phyloP scores from a whole-genome alignment of 2,888 invertebrate genomes.

The Camptogramma bilineatum region DNA sequence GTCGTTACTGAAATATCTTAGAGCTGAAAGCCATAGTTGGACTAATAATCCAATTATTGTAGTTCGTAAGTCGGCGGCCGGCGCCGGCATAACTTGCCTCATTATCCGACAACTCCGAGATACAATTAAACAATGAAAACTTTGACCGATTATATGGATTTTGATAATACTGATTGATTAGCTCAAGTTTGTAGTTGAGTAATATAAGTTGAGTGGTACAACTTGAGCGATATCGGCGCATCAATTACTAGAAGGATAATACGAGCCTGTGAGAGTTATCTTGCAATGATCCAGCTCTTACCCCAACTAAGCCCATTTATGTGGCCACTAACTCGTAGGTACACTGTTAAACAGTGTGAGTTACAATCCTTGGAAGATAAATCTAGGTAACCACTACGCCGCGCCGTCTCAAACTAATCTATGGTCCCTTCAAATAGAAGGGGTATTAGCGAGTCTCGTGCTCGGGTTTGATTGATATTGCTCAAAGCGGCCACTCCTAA shows the following conservation, averaged over 20 bases:
- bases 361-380: constrained; percentile 12
- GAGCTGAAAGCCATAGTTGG: constrained; percentile 15
- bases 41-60: constrained; percentile 32
- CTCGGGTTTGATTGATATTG: constrained; percentile 33
- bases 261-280: not conserved
- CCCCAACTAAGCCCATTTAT: not conserved
- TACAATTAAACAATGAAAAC: constrained; percentile 36
- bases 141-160: constrained; percentile 29
- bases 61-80: constrained; percentile 22
- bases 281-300: not conserved
- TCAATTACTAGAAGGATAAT: not conserved
- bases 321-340: not conserved
- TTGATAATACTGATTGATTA: constrained; percentile 29
- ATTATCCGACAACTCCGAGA: constrained; percentile 25
- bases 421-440: constrained; percentile 17
- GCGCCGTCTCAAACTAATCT: constrained; percentile 18
- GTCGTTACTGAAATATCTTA: not conserved
- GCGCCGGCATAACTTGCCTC: constrained; percentile 26
- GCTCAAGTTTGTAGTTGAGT: constrained; percentile 7
- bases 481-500: constrained; percentile 18
- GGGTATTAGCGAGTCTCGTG: constrained; percentile 13
- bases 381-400: constrained; percentile 11
- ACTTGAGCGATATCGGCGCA: constrained; percentile 2
- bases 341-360: constrained; percentile 1
- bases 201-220: not conserved